These are phyloP conservation scores for Chloebia gouldiae DNA, from an alignment of 2,113 vertebrate species.

Conservation along the genomic window DNA sequence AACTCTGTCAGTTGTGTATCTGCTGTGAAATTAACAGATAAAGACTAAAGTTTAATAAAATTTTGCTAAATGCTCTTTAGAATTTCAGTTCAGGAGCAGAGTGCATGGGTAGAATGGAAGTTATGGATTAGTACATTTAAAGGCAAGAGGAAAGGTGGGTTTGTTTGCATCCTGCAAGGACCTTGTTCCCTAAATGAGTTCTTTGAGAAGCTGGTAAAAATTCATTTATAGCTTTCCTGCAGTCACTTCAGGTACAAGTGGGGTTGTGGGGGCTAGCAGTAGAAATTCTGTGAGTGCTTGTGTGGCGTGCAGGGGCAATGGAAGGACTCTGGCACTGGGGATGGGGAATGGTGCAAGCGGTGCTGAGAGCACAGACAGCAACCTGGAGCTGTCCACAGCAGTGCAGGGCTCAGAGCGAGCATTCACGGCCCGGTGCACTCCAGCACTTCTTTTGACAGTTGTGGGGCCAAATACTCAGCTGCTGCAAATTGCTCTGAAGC, in stretches of 20 bases:
- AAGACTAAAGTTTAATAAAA: neutral
- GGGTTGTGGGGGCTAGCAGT: neutral
- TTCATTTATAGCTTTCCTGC: neutral
- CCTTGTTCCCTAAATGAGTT: neutral
- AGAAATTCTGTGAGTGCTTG: neutral
- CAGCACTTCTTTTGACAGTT: neutral
- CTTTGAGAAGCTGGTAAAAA: neutral
- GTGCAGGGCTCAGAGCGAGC: neutral
- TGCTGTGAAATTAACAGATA: neutral
- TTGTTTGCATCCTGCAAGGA: neutral
- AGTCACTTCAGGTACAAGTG: neutral
- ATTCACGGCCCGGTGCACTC: neutral
- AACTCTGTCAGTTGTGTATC: neutral
- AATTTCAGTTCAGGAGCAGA: neutral
- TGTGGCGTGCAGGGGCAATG: neutral
- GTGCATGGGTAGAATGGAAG: accelerated
- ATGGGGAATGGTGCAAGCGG: neutral
- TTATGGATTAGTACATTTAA: neutral
- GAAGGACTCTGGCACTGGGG: neutral
- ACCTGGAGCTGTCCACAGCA: neutral
- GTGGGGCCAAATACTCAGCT: neutral
- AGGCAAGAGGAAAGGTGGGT: neutral
- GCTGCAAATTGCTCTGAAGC: neutral
- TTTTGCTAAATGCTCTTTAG: neutral
- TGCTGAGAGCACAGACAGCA: neutral